These are phyloP conservation scores for Orussus abietinus DNA, from an alignment of 1,140 invertebrate species.

Conservation along the genomic window DNA sequence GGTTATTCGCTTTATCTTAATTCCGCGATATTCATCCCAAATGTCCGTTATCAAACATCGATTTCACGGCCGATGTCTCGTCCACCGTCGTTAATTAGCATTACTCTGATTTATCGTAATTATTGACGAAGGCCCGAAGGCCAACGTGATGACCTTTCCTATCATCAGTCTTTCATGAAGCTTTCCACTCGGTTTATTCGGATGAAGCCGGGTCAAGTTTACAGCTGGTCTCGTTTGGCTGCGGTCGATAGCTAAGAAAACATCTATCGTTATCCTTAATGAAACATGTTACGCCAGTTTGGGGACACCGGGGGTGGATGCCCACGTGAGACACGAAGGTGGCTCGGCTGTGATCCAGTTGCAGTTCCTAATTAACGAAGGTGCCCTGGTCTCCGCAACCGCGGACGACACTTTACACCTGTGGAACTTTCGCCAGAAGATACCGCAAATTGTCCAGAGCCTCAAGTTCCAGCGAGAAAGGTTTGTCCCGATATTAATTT, in stretches of 20 bases:
- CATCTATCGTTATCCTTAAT: neutral
- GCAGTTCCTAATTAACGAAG: conserved; percentile 94
- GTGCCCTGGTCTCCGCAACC: conserved; percentile 88
- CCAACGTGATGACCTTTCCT: neutral
- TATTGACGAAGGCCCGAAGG: too few species aligned
- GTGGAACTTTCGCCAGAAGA: conserved; percentile 96
- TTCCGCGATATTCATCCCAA: too few species aligned
- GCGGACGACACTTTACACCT: conserved; percentile 93
- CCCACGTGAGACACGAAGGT: conserved; percentile 82
- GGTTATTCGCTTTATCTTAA: too few species aligned
- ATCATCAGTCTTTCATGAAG: neutral
- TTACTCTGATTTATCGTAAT: too few species aligned
- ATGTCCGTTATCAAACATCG: too few species aligned
- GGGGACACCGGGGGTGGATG: conserved; percentile 92
- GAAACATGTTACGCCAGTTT: conserved; percentile 60
- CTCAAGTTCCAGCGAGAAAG: conserved; percentile 96
- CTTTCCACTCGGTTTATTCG: too few species aligned
- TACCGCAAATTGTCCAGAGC: conserved; percentile 90
- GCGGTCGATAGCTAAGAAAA: too few species aligned
- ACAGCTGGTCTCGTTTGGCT: too few species aligned
- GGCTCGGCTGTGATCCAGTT: conserved; percentile 80
- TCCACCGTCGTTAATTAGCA: too few species aligned
- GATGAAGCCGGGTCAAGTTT: too few species aligned
- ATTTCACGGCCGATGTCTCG: too few species aligned
- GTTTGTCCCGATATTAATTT: too few species aligned